phyloP scores from a whole-genome alignment of 2,888 invertebrate species.

The Candidula unifasciata region DNA sequence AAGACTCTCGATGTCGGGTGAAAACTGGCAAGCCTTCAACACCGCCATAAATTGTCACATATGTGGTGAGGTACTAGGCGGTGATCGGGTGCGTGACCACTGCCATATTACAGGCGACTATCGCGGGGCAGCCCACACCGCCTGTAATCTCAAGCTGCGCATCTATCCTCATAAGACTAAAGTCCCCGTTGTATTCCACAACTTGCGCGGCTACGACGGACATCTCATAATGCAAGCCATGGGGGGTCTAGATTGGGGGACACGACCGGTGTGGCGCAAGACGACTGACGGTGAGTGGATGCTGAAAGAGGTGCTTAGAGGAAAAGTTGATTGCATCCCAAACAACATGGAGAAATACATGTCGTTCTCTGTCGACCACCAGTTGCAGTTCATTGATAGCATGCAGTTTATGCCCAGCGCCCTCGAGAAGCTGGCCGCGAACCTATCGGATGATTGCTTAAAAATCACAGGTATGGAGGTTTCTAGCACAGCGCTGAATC shows the following conservation, averaged over 20 bases:
- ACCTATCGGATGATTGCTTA: too few species aligned
- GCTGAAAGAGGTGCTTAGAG: background rate
- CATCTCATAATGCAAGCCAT: background rate
- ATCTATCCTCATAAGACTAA: background rate
- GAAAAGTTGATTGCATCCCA: background rate
- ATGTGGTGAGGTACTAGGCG: background rate
- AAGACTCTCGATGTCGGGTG: background rate
- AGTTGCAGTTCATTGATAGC: background rate
- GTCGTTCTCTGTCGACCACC: background rate
- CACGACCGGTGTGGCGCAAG: too few species aligned
- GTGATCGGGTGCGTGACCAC: background rate
- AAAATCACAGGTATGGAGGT: too few species aligned
- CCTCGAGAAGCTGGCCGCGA: background rate
- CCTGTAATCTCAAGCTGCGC: conserved; percentile 4
- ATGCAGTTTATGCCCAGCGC: background rate
- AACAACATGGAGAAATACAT: conserved; percentile 21
- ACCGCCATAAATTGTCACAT: background rate
- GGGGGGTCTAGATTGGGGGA: background rate
- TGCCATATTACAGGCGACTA: too few species aligned
- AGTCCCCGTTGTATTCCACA: background rate
- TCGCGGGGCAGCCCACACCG: background rate
- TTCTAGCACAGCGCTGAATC: too few species aligned
- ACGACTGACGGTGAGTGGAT: background rate
- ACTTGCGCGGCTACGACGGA: background rate
- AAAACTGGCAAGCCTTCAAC: background rate